phyloP scores from a whole-genome alignment of 2,888 invertebrate species.

The Cephus spinipes region DNA sequence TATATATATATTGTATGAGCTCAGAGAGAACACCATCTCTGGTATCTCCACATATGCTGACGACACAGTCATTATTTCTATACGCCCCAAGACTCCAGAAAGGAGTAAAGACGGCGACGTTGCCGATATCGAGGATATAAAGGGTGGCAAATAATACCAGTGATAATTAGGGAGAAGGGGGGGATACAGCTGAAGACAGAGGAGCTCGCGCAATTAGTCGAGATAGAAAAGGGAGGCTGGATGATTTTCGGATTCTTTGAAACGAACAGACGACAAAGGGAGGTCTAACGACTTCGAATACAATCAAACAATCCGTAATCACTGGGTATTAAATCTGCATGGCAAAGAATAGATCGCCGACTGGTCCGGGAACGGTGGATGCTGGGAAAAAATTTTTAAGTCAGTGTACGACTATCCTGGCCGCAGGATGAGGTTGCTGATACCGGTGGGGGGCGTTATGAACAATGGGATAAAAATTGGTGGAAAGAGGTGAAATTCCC shows the following conservation, averaged over 20 bases:
- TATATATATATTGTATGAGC: not conserved
- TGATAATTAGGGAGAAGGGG: conserved; percentile 1
- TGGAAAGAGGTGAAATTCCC: not conserved
- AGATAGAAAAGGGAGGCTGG: conserved; percentile 28
- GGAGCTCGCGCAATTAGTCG: conserved; percentile 36
- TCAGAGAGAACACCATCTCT: not conserved
- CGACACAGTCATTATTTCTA: not conserved
- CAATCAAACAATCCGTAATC: conserved; percentile 28
- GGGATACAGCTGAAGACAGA: not conserved
- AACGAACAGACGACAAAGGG: conserved; percentile 15
- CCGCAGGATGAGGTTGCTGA: not conserved
- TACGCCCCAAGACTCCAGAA: not conserved
- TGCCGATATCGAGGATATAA: not conserved
- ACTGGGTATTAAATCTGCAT: conserved; percentile 13
- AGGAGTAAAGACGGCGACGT: not conserved
- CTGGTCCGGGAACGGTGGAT: not conserved
- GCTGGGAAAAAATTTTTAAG: not conserved
- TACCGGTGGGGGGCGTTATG: not conserved
- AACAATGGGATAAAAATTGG: not conserved
- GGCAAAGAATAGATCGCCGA: not conserved
- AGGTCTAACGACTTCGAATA: conserved; percentile 26
- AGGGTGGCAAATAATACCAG: not conserved
- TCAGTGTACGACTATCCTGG: not conserved
- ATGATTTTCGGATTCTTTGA: not conserved
- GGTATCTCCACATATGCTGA: not conserved